Conservation (phyloP, 2,888 invertebrate species). For the Patella pellucida region DNA sequence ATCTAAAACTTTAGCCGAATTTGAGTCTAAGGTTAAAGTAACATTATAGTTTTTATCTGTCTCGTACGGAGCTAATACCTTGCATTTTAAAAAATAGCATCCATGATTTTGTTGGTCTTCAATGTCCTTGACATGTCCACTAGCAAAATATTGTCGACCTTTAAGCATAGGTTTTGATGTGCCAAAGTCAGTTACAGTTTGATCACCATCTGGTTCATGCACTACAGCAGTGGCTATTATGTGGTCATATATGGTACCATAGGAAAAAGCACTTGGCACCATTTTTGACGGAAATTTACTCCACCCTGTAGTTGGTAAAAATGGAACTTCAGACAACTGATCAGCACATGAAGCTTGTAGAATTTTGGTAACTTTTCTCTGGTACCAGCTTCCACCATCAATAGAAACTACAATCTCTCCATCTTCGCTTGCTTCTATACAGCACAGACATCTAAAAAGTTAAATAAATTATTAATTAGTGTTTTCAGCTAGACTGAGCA, state of each 20-base stretch:
- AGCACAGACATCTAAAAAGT: background rate
- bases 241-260: constrained; percentile 22
- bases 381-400: constrained; percentile 27
- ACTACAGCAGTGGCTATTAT: constrained; percentile 16
- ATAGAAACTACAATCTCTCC: constrained; percentile 15
- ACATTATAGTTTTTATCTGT: no score
- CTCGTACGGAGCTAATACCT: background rate
- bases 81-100: constrained; percentile 21
- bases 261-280: constrained; percentile 22
- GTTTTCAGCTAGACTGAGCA: no score
- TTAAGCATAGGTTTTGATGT: constrained; percentile 22
- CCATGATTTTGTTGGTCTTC: constrained; percentile 14
- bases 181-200: background rate
- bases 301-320: constrained; percentile 23
- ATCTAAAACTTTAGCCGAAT: no score
- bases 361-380: constrained; percentile 8
- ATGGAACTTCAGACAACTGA: constrained; percentile 4
- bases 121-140: constrained; percentile 25
- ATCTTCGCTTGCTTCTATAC: constrained; percentile 10
- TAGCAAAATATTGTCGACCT: constrained; percentile 24
- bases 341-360: background rate
- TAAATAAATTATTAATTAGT: background rate
- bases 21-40: no score
- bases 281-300: constrained; percentile 18
- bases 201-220: background rate